Evolutionary conservation across 1,140 invertebrate genomes (phyloP), one percentile per base, ranked within the genome.

Genomic region (Ostrea edulis): DNA sequence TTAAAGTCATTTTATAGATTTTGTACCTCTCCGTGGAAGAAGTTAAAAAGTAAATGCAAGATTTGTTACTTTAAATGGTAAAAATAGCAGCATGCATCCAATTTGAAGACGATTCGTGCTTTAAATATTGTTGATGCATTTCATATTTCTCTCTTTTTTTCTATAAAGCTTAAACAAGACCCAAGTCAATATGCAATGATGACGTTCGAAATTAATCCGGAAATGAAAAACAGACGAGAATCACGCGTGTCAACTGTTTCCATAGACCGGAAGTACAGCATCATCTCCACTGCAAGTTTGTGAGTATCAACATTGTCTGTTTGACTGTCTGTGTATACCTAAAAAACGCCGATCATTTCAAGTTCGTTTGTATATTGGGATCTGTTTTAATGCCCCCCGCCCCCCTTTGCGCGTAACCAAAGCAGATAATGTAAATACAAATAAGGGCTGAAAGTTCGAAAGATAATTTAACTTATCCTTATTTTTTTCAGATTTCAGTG

Each of bases 241-340:
- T 77, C 68, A 77, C 68, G 68, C 35, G 68, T 29, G 25, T 77
- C 68, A 2, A 5, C 29, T 14, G 68, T 35, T 77, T 77, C 68
- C 25, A 77, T 77, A 25, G 68, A 77, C 68, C 68, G 68, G 68
- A 77, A 77, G 14, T 77, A 77, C 68, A 77, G 68, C 68, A 77
- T 77, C 22, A 77, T 77, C 22, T 77, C 68, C 68, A 77, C 25
- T 29, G 25, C 22, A 0, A 77, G 68, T 77, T 25, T 77, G 68
- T 77, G 14, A 77, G 68, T 77, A 77, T 77, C 14, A 7, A 77
- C 68, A 29, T 77, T 29, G 68, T 62, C 12, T n/a, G 58, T 62
- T n/a, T 14, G 58, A 14, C 0, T 35, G 68, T 25, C 7, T 12
- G 55, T 17, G 11, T 62, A 62, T n/a, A n/a, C n/a, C n/a, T n/a